Evolutionary conservation across 2,113 vertebrate species (phyloP), one percentile per base, ranked within the genome.

Genomic region (Gymnocephalus cernua): DNA sequence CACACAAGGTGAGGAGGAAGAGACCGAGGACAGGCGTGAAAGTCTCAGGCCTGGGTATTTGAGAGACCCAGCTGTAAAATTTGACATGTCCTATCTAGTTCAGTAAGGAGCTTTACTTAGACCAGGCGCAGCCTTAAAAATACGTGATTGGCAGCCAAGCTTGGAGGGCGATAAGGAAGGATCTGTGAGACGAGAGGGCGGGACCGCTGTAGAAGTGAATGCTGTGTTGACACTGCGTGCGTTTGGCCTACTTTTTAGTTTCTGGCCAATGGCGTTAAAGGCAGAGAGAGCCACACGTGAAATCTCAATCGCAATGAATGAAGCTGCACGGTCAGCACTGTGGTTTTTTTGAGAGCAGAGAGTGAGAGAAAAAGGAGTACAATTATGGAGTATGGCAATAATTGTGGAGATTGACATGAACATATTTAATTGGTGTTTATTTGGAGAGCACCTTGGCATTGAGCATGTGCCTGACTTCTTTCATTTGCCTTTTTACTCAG

Each of bases 391-490:
- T 6, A 41, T 63, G 41, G 82, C 79, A 80, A 59, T 73, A 87
- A 85, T 82, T 88, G 71, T 67, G 41, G 29, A 67, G 79, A 70
- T 47, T 83, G 84, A 85, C 81, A 71, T 71, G 77, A 90, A 89
- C 71, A 86, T 83, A 35, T 86, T 90, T 85, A 83, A 91, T 70
- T 73, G 66, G 47, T 85, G 83, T 88, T 91, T 91, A 90, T 92
- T 90, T 86, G 79, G 54, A 67, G 53, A 79, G 62, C 66, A 85
- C 76, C 70, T 90, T 91, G 83, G 86, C 90, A 90, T 70, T 0
- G 51, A 62, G 67, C 70, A 13, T 41, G 38, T 75, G 68, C 74
- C 83, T 83, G 87, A 89, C 82, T 90, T 79, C 82, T 84, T 86
- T 91, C 87, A 71, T 83, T 89, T 48, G 63, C 83, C 71, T 75